A percentile compares a stretch with the other conserved stretches of the same genome.
Evolutionary conservation across 1,140 invertebrate genomes (phyloP).

Genomic region (Diorhabda sublineata): DNA sequence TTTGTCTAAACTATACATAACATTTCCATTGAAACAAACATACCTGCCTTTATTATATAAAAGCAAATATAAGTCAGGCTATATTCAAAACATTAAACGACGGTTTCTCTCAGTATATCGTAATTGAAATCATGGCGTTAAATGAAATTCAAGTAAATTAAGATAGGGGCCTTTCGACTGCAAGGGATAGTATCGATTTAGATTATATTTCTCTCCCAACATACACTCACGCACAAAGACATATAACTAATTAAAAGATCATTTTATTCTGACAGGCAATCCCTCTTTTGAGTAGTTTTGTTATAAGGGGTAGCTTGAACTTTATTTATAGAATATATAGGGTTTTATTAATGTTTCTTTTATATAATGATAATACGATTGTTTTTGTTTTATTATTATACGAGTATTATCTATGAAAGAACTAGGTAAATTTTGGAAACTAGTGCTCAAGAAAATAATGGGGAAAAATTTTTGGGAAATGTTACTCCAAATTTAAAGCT

Average conservation of each 20-base stretch:
- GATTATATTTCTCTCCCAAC: not conserved
- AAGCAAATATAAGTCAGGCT: not conserved
- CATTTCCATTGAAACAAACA: not conserved
- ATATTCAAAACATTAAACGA: constrained; percentile 3
- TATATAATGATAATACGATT: too few relatives aligned
- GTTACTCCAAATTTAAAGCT: too few relatives aligned
- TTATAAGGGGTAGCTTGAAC: not conserved
- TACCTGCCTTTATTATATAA: constrained; percentile 1
- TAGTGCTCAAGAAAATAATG: too few relatives aligned
- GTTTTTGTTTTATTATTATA: too few relatives aligned
- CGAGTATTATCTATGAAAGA: too few relatives aligned
- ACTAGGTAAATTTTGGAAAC: too few relatives aligned
- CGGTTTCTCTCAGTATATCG: not conserved
- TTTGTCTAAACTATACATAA: not conserved
- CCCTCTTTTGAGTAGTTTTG: not conserved
- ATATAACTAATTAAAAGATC: constrained; percentile 3
- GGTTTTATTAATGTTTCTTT: too few relatives aligned
- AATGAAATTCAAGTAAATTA: constrained; percentile 3
- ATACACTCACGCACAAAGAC: not conserved
- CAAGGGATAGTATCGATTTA: constrained; percentile 2
- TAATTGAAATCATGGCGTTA: constrained; percentile 2
- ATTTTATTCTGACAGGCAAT: constrained; percentile 2
- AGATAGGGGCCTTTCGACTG: constrained; percentile 1
- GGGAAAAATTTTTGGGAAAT: too few relatives aligned
- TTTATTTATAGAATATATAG: not conserved